Base-by-base conservation (phyloP, 2,888 invertebrate species). In the Athripsodes cinereus region DNA sequence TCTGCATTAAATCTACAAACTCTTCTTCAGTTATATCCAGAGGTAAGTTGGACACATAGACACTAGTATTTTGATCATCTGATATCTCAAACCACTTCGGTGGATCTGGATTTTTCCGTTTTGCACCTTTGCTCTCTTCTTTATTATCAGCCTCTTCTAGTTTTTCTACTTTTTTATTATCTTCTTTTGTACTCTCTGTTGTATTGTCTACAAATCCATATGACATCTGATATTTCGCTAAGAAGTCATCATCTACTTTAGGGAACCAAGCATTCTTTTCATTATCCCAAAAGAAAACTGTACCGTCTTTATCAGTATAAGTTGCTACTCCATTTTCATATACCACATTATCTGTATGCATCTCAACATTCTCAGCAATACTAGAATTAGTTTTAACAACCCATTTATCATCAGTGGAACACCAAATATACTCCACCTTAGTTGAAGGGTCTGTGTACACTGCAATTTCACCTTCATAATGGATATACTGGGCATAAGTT, bases 221-320 rank as follows among this genome's bases (percentile, higher is more conserved):
- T 68, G 82, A 93, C 85, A 97, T 89, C 75, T 98, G 96, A 77
- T 99, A 99, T 57, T 83, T 82, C 0, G 97, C 98, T 78, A 98
- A 83, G 69, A 98, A 98, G 67, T 98, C 94, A 68, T 96, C 96
- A 76, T 96, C 94, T 62, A 98, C 85, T 82, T 93, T 94, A 1
- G 97, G 97, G 74, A 97, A 90, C 96, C 97, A 99, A 2, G 96
- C 96, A 68, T 85, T 88, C 71, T 91, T 96, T 40, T 85, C 84
- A 21, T 80, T 80, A 74, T 98, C 96, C 94, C 95, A 98, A 69
- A 96, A 90, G 72, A 85, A 95, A 62, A 88, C 87, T 0, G 88
- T 87, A 1, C 96, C 96, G 80, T 98, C 97, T 53, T 80, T 73
- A 69, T 93, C 93, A 5, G 87, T 89, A 67, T 91, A 92, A 10